Base-by-base conservation (phyloP, 2,888 invertebrate genomes). In the Platynereis dumerilii region DNA sequence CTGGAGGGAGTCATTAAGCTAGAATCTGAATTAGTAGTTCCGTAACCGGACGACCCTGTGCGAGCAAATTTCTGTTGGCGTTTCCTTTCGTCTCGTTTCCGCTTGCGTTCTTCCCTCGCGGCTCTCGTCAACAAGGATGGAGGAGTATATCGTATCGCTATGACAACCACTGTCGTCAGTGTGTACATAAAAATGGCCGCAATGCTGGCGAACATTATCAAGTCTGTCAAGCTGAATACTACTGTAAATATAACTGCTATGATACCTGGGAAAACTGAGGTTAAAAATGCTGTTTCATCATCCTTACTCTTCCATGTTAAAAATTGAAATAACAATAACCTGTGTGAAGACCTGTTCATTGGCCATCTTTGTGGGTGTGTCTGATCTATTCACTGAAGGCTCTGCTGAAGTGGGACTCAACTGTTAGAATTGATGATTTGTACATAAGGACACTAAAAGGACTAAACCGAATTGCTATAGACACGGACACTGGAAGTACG, bases 221-320 rank as follows among this genome's bases (percentile, higher is more conserved):
- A n/a, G n/a, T 48, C 22, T 5, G 20, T 48, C 3, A 48, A n/a
- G n/a, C 48, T 22, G 22, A 48, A 48, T 10, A 48, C n/a, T 12
- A 48, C 22, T 48, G 48, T 5, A n/a, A 48, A 48, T 22, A 48
- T 48, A 5, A 48, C 48, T 20, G 48, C n/a, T n/a, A 48, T n/a
- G 7, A 48, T 20, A 5, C 48, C 48, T 48, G 22, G n/a, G 7
- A 48, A 48, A 20, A 48, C 22, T n/a, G 48, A 20, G 5, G 48
- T 7, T 12, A 48, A n/a, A 7, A 48, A 20, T 48, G 48, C 20
- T 20, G 48, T 20, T 3, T 48, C 48, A 7, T 22, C 48, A 20
- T 48, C 48, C 17, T 22, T 48, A 22, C 22, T 48, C 7, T 5
- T 48, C 48, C 48, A 48, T 48, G 22, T n/a, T 5, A 48, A n/a